phyloP scores from a whole-genome alignment of 1,140 invertebrate genomes.

The Glossosoma conforme region DNA sequence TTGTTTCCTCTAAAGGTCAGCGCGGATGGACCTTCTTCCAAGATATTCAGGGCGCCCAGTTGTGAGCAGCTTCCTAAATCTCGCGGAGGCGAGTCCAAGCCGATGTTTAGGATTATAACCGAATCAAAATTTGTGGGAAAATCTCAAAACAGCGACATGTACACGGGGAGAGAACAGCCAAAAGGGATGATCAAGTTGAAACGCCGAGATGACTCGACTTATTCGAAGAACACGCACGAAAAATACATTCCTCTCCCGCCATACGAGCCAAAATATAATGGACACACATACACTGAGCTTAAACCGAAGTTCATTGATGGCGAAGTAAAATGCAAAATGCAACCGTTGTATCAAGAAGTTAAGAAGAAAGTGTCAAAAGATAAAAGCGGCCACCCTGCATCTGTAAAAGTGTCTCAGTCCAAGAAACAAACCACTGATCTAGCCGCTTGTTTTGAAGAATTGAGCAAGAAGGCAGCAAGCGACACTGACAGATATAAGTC shows the following conservation, averaged over 20 bases:
- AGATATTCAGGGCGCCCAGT: slow-evolving; percentile 44
- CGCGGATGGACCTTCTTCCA: slow-evolving; percentile 43
- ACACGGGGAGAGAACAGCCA: slow-evolving; percentile 38
- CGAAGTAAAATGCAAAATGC: slow-evolving; percentile 40
- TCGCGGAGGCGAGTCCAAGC: slow-evolving; percentile 36
- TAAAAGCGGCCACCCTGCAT: slow-evolving; percentile 35
- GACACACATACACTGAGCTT: slow-evolving; percentile 44
- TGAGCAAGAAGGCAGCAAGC: slow-evolving; percentile 39
- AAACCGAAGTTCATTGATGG: slow-evolving; percentile 38
- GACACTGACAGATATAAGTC: slow-evolving; percentile 23
- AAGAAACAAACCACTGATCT: slow-evolving; percentile 39
- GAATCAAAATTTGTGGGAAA: slow-evolving; percentile 36
- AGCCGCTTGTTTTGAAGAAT: slow-evolving; percentile 45
- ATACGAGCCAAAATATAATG: slow-evolving; percentile 37
- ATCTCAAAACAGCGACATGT: slow-evolving; percentile 30
- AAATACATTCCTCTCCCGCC: slow-evolving; percentile 44
- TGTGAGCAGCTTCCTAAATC: slow-evolving; percentile 43
- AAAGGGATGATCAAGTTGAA: slow-evolving; percentile 45
- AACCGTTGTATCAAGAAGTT: slow-evolving; percentile 40
- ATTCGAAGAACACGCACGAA: slow-evolving; percentile 43
- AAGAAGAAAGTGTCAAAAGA: slow-evolving; percentile 41
- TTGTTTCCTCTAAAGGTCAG: slow-evolving; percentile 40
- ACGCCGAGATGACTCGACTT: slow-evolving; percentile 38
- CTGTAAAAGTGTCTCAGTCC: slow-evolving; percentile 38
- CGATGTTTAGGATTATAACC: slow-evolving; percentile 44